A percentile compares a stretch with the other conserved stretches of the same genome.
Conservation (phyloP, 1,140 invertebrate genomes). For the Hycleus phaleratus region DNA sequence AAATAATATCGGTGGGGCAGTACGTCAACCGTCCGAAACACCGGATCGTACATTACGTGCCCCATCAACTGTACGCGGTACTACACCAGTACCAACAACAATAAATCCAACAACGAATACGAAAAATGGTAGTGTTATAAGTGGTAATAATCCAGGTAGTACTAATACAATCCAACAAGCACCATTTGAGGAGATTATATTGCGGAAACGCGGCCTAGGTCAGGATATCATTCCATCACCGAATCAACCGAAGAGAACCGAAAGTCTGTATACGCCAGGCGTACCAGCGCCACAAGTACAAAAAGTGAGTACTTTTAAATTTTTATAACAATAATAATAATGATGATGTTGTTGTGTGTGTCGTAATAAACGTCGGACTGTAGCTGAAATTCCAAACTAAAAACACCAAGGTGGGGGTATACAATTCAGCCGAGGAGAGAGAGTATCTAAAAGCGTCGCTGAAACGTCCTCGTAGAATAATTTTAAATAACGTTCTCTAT, state of each 20-base stretch:
- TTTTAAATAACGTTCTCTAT: conserved; percentile 27
- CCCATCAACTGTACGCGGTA: conserved; percentile 35
- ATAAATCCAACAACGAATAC: conserved; percentile 5
- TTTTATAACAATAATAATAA: too few species aligned
- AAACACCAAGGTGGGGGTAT: too few species aligned
- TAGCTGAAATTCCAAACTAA: too few species aligned
- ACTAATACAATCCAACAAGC: conserved; percentile 31
- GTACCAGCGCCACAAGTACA: conserved; percentile 20
- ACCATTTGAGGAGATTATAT: conserved; percentile 70
- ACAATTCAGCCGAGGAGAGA: too few species aligned
- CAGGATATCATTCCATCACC: conserved; percentile 81
- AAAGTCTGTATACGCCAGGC: conserved; percentile 63
- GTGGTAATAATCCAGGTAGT: conserved; percentile 15
- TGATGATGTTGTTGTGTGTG: too few species aligned
- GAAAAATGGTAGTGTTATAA: conserved; percentile 22
- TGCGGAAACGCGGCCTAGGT: conserved; percentile 69
- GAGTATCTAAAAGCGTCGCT: conserved; percentile 34
- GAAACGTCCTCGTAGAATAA: neutral
- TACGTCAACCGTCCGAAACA: conserved; percentile 38
- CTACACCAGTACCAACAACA: conserved; percentile 40
- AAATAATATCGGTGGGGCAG: conserved; percentile 42
- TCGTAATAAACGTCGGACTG: too few species aligned
- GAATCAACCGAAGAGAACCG: conserved; percentile 79
- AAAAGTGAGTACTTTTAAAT: conserved; percentile 21
- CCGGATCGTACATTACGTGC: conserved; percentile 42